Evolutionary conservation across 2,888 invertebrate genomes (phyloP).

Genomic region (Diabrotica balteata): DNA sequence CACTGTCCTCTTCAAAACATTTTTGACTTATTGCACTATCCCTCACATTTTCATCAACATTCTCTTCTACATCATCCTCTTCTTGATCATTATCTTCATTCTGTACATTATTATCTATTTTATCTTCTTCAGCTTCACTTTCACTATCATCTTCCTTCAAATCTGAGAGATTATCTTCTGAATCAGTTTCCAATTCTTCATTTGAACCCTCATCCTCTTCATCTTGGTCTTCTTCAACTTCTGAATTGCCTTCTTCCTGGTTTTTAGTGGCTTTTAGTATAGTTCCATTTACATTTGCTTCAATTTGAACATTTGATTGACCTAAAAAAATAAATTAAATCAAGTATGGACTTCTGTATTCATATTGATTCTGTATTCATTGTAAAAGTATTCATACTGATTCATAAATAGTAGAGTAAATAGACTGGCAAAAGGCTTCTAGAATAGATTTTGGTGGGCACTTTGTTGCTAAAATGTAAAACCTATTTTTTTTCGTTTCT

Average conservation of each 20-base stretch:
- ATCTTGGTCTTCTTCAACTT: slow-evolving; percentile 48
- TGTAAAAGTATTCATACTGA: no score
- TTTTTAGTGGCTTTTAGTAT: slow-evolving; percentile 40
- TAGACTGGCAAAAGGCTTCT: no score
- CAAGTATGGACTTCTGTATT: no score
- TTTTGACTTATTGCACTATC: slow-evolving; percentile 16
- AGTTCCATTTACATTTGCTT: slow-evolving; percentile 52
- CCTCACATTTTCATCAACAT: slow-evolving; percentile 56
- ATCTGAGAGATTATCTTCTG: slow-evolving; percentile 61
- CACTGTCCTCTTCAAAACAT: slow-evolving; percentile 33
- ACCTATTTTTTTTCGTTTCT: no score
- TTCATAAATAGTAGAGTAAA: no score
- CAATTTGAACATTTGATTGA: slow-evolving; percentile 54
- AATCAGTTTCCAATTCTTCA: slow-evolving; percentile 49
- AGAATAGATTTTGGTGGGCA: no score
- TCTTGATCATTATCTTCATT: not conserved
- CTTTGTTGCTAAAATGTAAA: no score
- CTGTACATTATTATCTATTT: slow-evolving; percentile 2
- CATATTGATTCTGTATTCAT: no score
- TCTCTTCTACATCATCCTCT: not conserved
- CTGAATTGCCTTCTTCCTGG: slow-evolving; percentile 25
- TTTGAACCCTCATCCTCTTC: slow-evolving; percentile 33
- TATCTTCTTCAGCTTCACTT: slow-evolving; percentile 43
- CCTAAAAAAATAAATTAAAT: slow-evolving; percentile 22
- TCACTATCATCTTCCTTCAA: slow-evolving; percentile 60